Evolutionary conservation across 2,113 vertebrate species (phyloP).

Genomic region (Haliaeetus leucogaster): DNA sequence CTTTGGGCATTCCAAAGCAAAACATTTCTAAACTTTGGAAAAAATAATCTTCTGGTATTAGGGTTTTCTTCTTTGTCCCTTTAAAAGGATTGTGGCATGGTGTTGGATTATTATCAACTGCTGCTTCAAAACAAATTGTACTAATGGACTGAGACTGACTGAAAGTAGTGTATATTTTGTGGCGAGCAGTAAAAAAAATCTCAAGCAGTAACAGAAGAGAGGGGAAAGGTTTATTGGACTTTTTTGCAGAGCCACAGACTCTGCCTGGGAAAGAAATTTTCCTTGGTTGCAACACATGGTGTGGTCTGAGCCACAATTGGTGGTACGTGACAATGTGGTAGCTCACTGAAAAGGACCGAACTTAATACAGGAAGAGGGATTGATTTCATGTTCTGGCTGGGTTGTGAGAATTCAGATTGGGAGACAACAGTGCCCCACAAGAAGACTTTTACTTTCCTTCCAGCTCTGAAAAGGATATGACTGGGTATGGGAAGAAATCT

Average conservation of each 20-base stretch:
- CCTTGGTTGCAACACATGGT: not conserved
- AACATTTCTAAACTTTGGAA: not conserved
- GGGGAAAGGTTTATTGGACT: not conserved
- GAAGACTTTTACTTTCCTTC: not conserved
- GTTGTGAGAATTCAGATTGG: not conserved
- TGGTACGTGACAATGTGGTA: not conserved
- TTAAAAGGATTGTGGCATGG: not conserved
- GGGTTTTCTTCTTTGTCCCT: not conserved
- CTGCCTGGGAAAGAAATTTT: not conserved
- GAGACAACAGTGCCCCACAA: not conserved
- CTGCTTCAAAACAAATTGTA: not conserved
- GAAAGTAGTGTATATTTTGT: not conserved
- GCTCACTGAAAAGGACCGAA: not conserved
- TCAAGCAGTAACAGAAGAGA: not conserved
- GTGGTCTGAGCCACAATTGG: not conserved
- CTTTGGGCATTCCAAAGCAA: not conserved
- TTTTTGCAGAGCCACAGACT: not conserved
- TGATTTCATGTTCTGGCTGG: not conserved
- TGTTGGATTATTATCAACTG: not conserved
- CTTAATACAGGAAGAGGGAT: not conserved
- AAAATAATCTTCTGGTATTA: conserved; percentile 5
- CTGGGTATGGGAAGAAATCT: not conserved
- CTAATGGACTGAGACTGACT: not conserved
- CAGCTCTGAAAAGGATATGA: not conserved
- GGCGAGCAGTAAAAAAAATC: not conserved